Evolutionary conservation across 2,113 vertebrate species (phyloP).

Genomic region (Caloenas nicobarica): DNA sequence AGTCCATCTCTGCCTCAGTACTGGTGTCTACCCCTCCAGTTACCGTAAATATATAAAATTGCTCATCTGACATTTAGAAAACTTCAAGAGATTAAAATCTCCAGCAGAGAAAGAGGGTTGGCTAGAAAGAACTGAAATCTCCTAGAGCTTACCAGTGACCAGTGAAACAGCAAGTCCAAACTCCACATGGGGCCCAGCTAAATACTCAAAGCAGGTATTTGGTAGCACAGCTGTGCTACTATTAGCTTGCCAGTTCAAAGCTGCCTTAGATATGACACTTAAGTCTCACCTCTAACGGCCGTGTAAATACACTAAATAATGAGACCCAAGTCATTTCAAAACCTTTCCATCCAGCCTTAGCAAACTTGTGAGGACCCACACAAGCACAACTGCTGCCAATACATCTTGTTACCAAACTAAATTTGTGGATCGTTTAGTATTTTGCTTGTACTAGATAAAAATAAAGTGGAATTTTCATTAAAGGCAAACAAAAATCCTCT

Average conservation of each 20-base stretch:
- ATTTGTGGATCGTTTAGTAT: not conserved
- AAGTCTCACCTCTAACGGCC: not conserved
- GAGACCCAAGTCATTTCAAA: not conserved
- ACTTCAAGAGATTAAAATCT: not conserved
- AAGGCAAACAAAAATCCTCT: not conserved
- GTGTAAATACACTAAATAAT: not conserved
- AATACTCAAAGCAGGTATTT: not conserved
- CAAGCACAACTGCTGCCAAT: not conserved
- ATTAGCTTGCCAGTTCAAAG: not conserved
- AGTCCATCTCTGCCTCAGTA: not conserved
- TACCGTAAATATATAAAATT: fast-evolving
- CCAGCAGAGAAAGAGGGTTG: not conserved
- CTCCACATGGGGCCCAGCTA: not conserved
- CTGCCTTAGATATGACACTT: not conserved
- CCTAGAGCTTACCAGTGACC: not conserved
- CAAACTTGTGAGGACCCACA: not conserved
- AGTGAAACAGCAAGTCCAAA: not conserved
- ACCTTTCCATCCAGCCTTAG: not conserved
- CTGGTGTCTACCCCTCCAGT: not conserved
- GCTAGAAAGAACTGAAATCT: not conserved
- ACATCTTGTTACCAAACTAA: not conserved
- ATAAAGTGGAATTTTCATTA: not conserved
- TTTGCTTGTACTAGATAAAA: not conserved
- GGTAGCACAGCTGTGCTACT: not conserved
- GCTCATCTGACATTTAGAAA: not conserved